Percentiles rank a stretch among this genome's conserved stretches.
Evolutionary conservation across 2,888 invertebrate genomes (phyloP).

Genomic region (Gnatocerus cornutus): DNA sequence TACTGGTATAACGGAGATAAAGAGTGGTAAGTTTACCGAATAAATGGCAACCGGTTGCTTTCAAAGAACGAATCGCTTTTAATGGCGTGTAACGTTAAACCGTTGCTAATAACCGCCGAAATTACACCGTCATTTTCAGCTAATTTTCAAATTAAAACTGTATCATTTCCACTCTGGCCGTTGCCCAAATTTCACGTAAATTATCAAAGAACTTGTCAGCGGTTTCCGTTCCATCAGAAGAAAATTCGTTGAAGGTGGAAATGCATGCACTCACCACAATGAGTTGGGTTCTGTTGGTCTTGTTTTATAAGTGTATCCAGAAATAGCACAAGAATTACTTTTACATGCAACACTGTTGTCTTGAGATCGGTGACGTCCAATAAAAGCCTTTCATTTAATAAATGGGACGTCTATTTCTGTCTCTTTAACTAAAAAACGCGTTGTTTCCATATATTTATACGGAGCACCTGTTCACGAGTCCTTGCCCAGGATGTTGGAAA

Average conservation of each 20-base stretch:
- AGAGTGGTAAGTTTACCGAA: conserved; percentile 1
- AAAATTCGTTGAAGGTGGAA: neutral
- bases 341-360: conserved; percentile 14
- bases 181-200: conserved; percentile 28
- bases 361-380: conserved; percentile 13
- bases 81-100: conserved; percentile 19
- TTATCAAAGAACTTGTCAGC: conserved; percentile 42
- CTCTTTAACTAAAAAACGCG: conserved; percentile 27
- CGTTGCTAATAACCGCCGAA: conserved; percentile 32
- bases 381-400: conserved; percentile 55
- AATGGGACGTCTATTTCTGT: conserved; percentile 56
- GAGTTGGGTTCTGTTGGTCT: neutral
- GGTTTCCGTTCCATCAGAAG: conserved; percentile 6
- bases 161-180: conserved; percentile 41
- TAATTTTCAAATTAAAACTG: conserved; percentile 44
- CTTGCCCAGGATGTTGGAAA: conserved; percentile 32
- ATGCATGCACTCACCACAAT: conserved; percentile 9
- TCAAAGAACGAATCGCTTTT: conserved; percentile 2
- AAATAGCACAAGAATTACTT: conserved; percentile 6
- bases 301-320: conserved; percentile 13
- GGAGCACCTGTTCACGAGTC: conserved; percentile 42
- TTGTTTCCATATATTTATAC: conserved; percentile 38
- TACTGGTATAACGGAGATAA: neutral
- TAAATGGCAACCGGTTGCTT: neutral
- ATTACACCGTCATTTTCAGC: conserved; percentile 39